phyloP scores from a whole-genome alignment of 1,140 invertebrate genomes.

The Megalonaias nervosa region DNA sequence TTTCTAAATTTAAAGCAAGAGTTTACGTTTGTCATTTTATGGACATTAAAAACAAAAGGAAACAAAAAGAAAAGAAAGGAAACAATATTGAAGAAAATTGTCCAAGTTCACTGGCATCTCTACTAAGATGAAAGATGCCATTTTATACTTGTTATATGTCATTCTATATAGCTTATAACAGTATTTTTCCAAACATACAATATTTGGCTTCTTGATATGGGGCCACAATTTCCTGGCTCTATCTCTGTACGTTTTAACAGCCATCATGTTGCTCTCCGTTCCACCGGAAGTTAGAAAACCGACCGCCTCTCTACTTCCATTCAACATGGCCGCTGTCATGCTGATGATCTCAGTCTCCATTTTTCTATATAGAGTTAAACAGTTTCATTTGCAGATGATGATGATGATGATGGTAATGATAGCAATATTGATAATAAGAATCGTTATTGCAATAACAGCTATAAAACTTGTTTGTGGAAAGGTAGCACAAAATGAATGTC shows the following conservation, averaged over 20 bases:
- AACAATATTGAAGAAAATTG: too few species aligned
- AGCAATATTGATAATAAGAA: neutral
- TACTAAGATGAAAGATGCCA: too few species aligned
- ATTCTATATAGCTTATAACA: too few species aligned
- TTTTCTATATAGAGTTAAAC: conserved; percentile 38
- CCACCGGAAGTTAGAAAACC: conserved; percentile 98
- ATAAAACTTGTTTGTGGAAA: neutral
- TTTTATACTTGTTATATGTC: too few species aligned
- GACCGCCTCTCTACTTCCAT: conserved; percentile 86
- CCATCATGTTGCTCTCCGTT: conserved; percentile 97
- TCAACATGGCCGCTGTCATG: conserved; percentile 88
- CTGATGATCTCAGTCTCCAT: conserved; percentile 93
- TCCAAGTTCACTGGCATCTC: too few species aligned
- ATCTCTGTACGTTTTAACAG: conserved; percentile 89
- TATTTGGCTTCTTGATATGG: conserved; percentile 86
- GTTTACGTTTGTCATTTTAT: too few species aligned
- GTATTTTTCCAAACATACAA: conserved; percentile 68
- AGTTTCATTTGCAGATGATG: too few species aligned
- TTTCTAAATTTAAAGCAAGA: too few species aligned
- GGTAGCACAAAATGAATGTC: neutral
- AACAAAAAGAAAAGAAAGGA: neutral
- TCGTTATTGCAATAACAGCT: neutral
- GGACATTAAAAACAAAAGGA: too few species aligned
- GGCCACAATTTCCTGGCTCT: conserved; percentile 53
- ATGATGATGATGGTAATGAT: neutral